Evolutionary conservation across 1,140 invertebrate species (phyloP).

Genomic region (Caenorhabditis inopinata): DNA sequence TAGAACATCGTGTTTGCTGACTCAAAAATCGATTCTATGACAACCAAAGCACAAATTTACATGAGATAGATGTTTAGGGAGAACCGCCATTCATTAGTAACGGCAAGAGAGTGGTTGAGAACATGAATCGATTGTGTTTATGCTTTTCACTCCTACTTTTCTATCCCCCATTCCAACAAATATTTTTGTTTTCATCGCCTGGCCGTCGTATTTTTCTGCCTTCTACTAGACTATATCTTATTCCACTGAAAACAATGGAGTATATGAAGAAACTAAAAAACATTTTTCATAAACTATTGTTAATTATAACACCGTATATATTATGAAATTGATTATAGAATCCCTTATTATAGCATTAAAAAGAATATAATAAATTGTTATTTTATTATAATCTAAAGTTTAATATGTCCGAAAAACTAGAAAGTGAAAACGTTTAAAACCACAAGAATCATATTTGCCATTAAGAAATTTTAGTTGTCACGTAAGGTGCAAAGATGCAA

Average conservation of each 20-base stretch:
- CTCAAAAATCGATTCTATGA: not conserved
- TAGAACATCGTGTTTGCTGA: not conserved
- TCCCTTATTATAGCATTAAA: too few relatives aligned
- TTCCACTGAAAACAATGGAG: not conserved
- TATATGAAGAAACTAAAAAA: not conserved
- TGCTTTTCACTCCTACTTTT: slow-evolving; percentile 7
- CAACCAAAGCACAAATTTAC: not conserved
- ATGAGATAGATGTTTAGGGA: not conserved
- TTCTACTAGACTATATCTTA: not conserved
- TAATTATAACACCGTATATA: too few relatives aligned
- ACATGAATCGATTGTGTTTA: slow-evolving; percentile 21
- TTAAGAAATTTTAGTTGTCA: too few relatives aligned
- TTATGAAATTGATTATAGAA: too few relatives aligned
- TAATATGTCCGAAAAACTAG: too few relatives aligned
- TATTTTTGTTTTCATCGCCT: slow-evolving; percentile 32
- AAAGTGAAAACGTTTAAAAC: too few relatives aligned
- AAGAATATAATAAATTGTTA: too few relatives aligned
- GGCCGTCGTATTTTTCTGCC: slow-evolving; percentile 9
- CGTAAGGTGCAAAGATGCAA: too few relatives aligned
- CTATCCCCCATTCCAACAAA: slow-evolving; percentile 11
- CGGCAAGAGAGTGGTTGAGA: not conserved
- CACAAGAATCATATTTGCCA: too few relatives aligned
- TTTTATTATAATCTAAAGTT: too few relatives aligned
- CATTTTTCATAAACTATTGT: too few relatives aligned
- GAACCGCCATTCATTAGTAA: not conserved